phyloP scores from a whole-genome alignment of 2,888 invertebrate genomes.

The Drosophila kanekoi region DNA sequence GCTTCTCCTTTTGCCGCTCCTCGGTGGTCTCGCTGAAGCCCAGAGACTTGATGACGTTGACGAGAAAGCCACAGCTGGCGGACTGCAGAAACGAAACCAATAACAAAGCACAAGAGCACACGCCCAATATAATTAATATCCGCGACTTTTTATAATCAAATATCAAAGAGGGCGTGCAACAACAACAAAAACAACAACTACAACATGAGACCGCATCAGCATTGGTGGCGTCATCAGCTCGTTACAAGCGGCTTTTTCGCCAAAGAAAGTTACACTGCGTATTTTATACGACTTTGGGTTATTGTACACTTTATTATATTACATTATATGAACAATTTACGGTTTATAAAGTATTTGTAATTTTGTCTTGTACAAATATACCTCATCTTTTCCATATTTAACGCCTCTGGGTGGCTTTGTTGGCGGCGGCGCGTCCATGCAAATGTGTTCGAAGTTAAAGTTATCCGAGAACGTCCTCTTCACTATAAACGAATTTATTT shows the following conservation, averaged over 20 bases:
- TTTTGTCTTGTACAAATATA: conserved; percentile 81
- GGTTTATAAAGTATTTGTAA: conserved; percentile 1
- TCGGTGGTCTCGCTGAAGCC: conserved; percentile 97
- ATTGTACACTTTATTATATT: not conserved
- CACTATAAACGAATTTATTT: conserved; percentile 30
- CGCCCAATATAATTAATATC: conserved; percentile 7
- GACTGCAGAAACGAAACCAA: conserved; percentile 86
- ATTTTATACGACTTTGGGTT: not conserved
- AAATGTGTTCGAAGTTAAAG: conserved; percentile 39
- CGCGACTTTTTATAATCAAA: conserved; percentile 35
- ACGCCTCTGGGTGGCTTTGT: conserved; percentile 94
- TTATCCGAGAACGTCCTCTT: conserved; percentile 44
- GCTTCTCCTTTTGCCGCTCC: conserved; percentile 96
- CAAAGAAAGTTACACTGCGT: not conserved
- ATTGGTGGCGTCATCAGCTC: conserved; percentile 66
- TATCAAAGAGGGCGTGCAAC: conserved; percentile 62
- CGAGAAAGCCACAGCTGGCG: conserved; percentile 91
- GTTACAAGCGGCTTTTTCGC: not conserved
- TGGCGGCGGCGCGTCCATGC: conserved; percentile 89
- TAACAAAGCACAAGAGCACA: conserved; percentile 8
- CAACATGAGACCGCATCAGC: conserved; percentile 14
- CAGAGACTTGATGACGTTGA: conserved; percentile 97
- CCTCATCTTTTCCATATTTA: conserved; percentile 94
- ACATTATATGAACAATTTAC: not conserved
- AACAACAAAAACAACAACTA: conserved; percentile 41